Base-by-base conservation (phyloP, 2,797 vertebrate genomes). In the Mormyrops boulengeri region DNA sequence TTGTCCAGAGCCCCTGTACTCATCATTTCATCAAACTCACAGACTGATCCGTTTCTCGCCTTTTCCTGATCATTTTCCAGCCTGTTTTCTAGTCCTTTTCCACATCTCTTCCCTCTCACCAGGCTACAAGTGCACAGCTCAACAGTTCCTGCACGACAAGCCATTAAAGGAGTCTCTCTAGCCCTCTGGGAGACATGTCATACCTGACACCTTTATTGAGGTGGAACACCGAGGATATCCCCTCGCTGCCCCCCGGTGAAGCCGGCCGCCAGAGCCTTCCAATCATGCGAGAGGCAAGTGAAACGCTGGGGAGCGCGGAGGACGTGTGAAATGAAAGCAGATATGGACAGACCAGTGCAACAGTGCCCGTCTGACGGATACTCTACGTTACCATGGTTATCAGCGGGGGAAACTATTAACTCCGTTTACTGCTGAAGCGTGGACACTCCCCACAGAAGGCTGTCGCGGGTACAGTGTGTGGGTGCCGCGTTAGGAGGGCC, bases 341-440 rank as follows among this genome's bases (percentile, higher is more conserved):
- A 82, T 82, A 47, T 44, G 41, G 77, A 47, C 38, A n/a, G 41
- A 47, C 41, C 77, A 82, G 38, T 2, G 5, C 38, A 2, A 19
- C 73, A 19, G 34, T 44, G 73, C 41, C 19, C 77, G 38, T 82
- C 38, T 82, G 77, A 82, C 73, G 5, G 41, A 80, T 73, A 41
- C 62, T 30, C 17, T 22, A 41, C n/a, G 85, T 77, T 89, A 73
- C 62, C 62, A 87, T 57, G 89, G 89, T 55, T 77, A 57, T 87
- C 38, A 7, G 34, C 19, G n/a, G 50, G 22, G n/a, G 85, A 66
- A 82, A 80, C 52, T 87, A 53, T 60, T 11, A 60, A 53, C 62
- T 87, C 38, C 7, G 9, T 57, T 66, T 87, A 53, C 53, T 77
- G 69, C 38, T 47, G 52, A 47, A 38, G 50, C 11, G 49, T n/a